A percentile compares a stretch with the other conserved stretches of the same genome.
These are phyloP conservation scores for Actinostola sp. DNA, from an alignment of 92 coral and sea anemone species.

Conservation along the genomic window DNA sequence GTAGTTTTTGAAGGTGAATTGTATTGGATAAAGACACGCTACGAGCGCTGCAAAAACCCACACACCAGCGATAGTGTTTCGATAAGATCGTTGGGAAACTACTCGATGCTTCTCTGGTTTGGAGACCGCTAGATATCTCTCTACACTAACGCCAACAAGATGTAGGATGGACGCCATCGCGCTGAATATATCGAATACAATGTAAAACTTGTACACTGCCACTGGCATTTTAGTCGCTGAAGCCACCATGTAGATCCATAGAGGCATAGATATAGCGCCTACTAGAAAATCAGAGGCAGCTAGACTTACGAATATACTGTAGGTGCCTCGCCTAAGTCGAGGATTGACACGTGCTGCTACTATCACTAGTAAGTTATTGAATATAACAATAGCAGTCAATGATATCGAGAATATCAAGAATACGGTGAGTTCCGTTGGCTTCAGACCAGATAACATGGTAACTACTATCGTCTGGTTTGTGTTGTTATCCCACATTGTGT, in stretches of 20 bases:
- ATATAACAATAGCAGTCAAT: slow-evolving; percentile 46
- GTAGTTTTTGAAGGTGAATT: slow-evolving; percentile 2
- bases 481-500: slow-evolving; percentile 2
- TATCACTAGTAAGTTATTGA: slow-evolving; percentile 72
- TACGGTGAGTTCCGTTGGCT: slow-evolving; percentile 8
- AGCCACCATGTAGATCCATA: slow-evolving; percentile 60
- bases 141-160: slow-evolving; percentile 69
- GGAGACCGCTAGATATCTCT: slow-evolving; percentile 65
- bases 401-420: slow-evolving; percentile 37
- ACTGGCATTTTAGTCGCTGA: slow-evolving; percentile 39
- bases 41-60: slow-evolving; percentile 68
- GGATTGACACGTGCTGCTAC: slow-evolving; percentile 54
- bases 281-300: slow-evolving; percentile 82
- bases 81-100: slow-evolving; percentile 48
- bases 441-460: slow-evolving; percentile 5
- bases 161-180: slow-evolving; percentile 76
- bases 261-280: slow-evolving; percentile 71
- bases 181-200: slow-evolving; percentile 75
- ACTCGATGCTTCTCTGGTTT: slow-evolving; percentile 57
- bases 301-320: slow-evolving; percentile 73
- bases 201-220: slow-evolving; percentile 44
- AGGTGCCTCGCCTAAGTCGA: slow-evolving; percentile 58
- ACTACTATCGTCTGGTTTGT: neutral
- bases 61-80: slow-evolving; percentile 31
- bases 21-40: slow-evolving; percentile 58